Percentiles rank a stretch among this genome's conserved stretches.
These are phyloP conservation scores for Sula dactylatra DNA, from an alignment of 2,113 vertebrate species.

Conservation along the genomic window DNA sequence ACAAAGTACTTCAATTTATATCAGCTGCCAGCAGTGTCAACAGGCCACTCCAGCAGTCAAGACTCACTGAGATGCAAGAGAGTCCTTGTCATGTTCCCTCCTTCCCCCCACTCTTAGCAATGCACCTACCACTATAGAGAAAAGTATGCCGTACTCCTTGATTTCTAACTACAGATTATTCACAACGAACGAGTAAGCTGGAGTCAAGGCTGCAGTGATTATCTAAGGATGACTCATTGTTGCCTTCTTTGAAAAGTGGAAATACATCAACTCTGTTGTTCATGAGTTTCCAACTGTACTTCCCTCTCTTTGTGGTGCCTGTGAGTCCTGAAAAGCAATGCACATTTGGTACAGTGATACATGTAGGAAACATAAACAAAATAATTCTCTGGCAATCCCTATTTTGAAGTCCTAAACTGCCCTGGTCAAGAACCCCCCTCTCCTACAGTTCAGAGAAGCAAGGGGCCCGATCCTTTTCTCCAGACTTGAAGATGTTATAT, in stretches of 20 bases:
- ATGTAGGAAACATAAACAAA: background rate
- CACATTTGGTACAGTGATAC: background rate
- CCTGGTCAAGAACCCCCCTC: background rate
- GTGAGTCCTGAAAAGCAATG: background rate
- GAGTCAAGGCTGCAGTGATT: constrained; percentile 31
- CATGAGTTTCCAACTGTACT: background rate
- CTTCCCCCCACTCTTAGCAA: background rate
- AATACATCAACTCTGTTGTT: background rate
- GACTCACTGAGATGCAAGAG: constrained; percentile 12
- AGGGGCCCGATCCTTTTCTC: background rate
- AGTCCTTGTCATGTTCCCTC: background rate
- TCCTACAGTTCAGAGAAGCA: background rate
- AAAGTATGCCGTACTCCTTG: background rate
- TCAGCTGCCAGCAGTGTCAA: constrained; percentile 6
- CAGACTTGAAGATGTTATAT: background rate
- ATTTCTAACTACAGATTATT: constrained; percentile 3
- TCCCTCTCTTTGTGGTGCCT: background rate
- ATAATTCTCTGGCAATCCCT: background rate
- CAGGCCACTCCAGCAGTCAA: constrained; percentile 35
- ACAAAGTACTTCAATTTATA: background rate
- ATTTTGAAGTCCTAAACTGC: background rate
- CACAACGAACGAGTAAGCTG: background rate
- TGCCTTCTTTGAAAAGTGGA: background rate
- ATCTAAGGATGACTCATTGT: background rate
- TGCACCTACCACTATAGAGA: background rate